Conservation (phyloP, 2,888 invertebrate species). For the Sminthurides aquaticus region DNA sequence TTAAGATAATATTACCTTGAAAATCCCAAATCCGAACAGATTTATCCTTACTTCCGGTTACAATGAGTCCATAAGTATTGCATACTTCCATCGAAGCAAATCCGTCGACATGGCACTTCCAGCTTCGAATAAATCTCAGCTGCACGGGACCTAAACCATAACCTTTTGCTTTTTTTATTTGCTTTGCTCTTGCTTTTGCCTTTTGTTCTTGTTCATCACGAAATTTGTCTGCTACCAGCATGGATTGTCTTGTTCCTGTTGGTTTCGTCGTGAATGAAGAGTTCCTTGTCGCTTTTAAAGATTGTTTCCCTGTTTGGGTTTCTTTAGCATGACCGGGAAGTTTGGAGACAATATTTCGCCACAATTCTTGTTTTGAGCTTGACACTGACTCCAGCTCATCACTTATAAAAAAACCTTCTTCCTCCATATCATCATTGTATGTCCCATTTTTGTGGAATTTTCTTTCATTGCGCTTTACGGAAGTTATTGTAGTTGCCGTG, state of each 20-base stretch:
- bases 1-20: too few species aligned
- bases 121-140: conserved; percentile 20
- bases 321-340: not conserved
- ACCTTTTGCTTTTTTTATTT: conserved; percentile 19
- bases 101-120: conserved; percentile 28
- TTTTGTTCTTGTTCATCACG: not conserved
- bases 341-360: not conserved
- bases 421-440: not conserved
- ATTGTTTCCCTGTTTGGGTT: not conserved
- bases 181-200: not conserved
- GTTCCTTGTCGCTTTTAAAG: not conserved
- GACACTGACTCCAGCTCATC: too few species aligned
- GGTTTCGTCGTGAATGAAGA: not conserved
- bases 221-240: not conserved
- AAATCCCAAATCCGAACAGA: conserved; percentile 29
- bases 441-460: not conserved
- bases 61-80: conserved; percentile 27
- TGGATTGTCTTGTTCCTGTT: not conserved
- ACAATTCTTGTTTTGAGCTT: too few species aligned
- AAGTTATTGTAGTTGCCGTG: not conserved
- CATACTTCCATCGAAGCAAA: conserved; percentile 24
- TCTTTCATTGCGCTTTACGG: not conserved
- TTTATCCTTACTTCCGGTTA: conserved; percentile 24
- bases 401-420: too few species aligned
- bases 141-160: conserved; percentile 29